Conservation (phyloP, 2,888 invertebrate species). For the Nemoura dubitans region DNA sequence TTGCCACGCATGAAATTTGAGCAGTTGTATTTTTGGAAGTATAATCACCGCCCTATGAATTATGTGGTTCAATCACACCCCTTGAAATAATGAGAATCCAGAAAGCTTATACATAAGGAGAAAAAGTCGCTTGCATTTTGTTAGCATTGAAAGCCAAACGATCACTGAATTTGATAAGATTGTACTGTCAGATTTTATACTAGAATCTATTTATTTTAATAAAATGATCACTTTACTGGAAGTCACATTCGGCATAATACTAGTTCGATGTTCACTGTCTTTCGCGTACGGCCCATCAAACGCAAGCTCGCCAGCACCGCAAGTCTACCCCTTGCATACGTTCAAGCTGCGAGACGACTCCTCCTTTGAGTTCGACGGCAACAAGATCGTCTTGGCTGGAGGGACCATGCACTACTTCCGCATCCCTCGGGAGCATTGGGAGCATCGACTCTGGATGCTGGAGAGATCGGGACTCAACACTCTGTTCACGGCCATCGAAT, state of each 20-base stretch:
- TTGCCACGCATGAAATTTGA: too few relatives aligned
- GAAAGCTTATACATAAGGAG: too few relatives aligned
- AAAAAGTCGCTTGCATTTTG: too few relatives aligned
- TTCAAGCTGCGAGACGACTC: neutral
- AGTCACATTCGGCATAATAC: neutral
- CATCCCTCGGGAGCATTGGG: conserved; percentile 7
- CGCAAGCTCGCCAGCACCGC: neutral
- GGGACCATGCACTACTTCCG: conserved; percentile 29
- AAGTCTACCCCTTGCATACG: neutral
- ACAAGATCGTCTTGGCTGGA: neutral
- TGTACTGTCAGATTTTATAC: too few relatives aligned
- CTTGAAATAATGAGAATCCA: too few relatives aligned
- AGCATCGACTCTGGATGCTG: neutral
- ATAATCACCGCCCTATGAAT: too few relatives aligned
- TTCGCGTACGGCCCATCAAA: neutral
- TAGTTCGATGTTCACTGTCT: too few relatives aligned
- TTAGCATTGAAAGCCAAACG: too few relatives aligned
- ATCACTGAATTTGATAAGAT: too few relatives aligned
- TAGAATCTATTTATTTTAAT: neutral
- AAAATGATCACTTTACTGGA: neutral
- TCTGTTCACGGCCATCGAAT: neutral
- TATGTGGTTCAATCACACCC: too few relatives aligned
- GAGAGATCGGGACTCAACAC: conserved; percentile 13
- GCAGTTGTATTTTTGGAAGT: too few relatives aligned
- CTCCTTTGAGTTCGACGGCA: conserved; percentile 17